These are phyloP conservation scores for Siderastrea radians DNA, from an alignment of 92 coral and sea anemone species.

Conservation along the genomic window DNA sequence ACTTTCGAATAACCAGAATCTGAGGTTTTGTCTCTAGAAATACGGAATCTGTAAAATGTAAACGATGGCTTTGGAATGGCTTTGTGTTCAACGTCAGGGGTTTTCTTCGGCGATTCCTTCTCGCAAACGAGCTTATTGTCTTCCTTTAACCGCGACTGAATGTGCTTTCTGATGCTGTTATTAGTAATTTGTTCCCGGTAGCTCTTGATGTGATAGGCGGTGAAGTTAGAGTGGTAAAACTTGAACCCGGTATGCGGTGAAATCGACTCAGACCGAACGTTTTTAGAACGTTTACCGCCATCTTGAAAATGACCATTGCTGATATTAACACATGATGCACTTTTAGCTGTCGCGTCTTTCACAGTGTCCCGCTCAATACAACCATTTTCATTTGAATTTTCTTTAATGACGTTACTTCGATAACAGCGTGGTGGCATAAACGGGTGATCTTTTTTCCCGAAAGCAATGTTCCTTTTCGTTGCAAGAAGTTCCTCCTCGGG, in stretches of 20 bases:
- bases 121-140: not conserved
- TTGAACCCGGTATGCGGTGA: constrained; percentile 69
- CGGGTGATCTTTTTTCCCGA: not conserved
- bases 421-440: constrained; percentile 27
- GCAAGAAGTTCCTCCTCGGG: constrained; percentile 4
- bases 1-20: constrained; percentile 76
- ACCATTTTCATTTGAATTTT: not conserved
- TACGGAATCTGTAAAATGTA: constrained; percentile 60
- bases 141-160: constrained; percentile 51
- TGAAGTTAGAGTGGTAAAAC: constrained; percentile 75
- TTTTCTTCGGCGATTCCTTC: constrained; percentile 27
- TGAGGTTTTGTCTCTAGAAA: constrained; percentile 20
- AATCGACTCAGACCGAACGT: not conserved
- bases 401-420: constrained; percentile 17
- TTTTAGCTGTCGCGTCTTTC: constrained; percentile 13
- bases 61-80: constrained; percentile 23
- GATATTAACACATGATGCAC: not conserved
- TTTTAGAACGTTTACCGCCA: constrained; percentile 19
- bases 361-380: not conserved
- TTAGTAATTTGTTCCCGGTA: constrained; percentile 84
- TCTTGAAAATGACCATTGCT: not conserved
- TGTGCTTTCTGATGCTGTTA: constrained; percentile 51
- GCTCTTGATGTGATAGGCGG: constrained; percentile 65
- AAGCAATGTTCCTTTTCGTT: not conserved
- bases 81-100: constrained; percentile 1